phyloP scores from a whole-genome alignment of 1,140 invertebrate species.

The Maconellicoccus hirsutus region DNA sequence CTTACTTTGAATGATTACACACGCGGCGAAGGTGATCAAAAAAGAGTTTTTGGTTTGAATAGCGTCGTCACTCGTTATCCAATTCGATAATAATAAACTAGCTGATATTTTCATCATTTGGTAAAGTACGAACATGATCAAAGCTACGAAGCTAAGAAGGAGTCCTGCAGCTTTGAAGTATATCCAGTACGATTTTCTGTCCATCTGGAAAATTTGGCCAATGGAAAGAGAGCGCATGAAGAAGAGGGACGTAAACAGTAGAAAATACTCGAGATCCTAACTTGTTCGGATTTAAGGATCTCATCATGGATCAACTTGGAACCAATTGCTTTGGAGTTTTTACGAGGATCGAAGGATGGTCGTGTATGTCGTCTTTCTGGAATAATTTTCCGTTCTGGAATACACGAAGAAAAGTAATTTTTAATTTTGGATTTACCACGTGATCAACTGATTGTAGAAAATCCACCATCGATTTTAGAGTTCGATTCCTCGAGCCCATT shows the following conservation, averaged over 20 bases:
- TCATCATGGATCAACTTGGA: too few species aligned
- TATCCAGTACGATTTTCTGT: background rate
- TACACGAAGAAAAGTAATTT: too few species aligned
- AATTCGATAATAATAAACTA: background rate
- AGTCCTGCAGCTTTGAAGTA: background rate
- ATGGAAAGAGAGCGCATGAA: background rate
- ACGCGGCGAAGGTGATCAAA: background rate
- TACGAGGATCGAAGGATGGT: too few species aligned
- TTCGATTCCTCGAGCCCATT: too few species aligned
- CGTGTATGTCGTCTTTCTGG: too few species aligned
- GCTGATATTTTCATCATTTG: background rate
- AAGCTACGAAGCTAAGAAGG: background rate
- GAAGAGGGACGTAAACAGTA: background rate
- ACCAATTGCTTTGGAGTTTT: too few species aligned
- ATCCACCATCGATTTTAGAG: too few species aligned
- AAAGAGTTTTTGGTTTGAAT: background rate
- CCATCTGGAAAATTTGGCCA: background rate
- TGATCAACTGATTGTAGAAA: too few species aligned
- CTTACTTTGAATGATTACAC: background rate
- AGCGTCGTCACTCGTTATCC: background rate
- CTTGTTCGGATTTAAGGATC: too few species aligned
- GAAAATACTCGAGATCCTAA: too few species aligned
- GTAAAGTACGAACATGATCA: background rate
- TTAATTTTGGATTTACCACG: too few species aligned
- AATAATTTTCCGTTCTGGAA: too few species aligned